Conservation (phyloP, 2,888 invertebrate species). For the Diarsia mendica region DNA sequence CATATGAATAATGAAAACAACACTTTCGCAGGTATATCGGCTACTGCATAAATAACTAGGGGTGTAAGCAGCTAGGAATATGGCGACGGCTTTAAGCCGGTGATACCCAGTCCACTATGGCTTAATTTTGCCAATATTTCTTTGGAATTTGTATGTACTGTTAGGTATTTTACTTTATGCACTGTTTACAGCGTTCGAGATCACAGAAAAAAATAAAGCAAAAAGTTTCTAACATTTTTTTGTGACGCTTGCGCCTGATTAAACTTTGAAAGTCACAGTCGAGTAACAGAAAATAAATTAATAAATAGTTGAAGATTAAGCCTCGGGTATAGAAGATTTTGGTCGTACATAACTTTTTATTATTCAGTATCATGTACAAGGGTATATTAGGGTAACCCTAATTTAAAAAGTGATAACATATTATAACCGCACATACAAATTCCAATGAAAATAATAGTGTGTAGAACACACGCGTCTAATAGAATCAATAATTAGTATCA, state of each 20-base stretch:
- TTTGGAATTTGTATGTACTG: not conserved
- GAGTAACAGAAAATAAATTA: not conserved
- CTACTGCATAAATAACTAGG: slow-evolving; percentile 59
- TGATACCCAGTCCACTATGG: slow-evolving; percentile 37
- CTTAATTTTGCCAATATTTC: not conserved
- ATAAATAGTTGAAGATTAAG: not conserved
- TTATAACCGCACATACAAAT: slow-evolving; percentile 11
- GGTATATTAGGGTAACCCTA: too few species aligned
- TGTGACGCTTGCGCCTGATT: slow-evolving; percentile 21
- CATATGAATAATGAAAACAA: slow-evolving; percentile 70
- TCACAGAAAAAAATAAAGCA: not conserved
- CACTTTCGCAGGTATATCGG: slow-evolving; percentile 73
- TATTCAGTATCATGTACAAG: not conserved
- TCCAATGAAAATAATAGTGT: slow-evolving; percentile 28
- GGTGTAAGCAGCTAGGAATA: slow-evolving; percentile 46
- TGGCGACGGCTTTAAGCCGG: not conserved
- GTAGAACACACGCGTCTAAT: slow-evolving; percentile 28
- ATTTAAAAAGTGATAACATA: not conserved
- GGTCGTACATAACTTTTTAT: not conserved
- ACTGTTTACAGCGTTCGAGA: not conserved
- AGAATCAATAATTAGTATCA: slow-evolving; percentile 50
- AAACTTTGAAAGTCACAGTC: not conserved
- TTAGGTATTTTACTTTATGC: not conserved
- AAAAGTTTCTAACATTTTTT: not conserved
- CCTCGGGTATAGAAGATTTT: not conserved